Percentiles rank a stretch among this genome's conserved stretches.
phyloP scores from a whole-genome alignment of 2,113 vertebrate genomes.

The Gnathonemus echidnorhynchus region DNA sequence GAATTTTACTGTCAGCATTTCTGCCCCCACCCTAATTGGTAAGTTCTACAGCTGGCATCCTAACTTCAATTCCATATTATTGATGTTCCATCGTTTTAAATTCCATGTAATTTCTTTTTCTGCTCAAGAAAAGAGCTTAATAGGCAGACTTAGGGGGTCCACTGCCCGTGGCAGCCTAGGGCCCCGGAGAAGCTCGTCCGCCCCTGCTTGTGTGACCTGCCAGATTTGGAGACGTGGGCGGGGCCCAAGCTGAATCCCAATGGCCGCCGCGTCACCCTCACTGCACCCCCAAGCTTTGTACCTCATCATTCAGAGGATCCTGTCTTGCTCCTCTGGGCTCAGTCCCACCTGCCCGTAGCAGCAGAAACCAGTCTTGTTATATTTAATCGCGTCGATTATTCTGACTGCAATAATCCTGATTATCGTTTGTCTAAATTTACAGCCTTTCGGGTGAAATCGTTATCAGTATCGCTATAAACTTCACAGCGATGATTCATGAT shows the following conservation, averaged over 20 bases:
- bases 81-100: not conserved
- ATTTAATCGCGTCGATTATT: constrained; percentile 33
- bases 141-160: not conserved
- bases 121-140: not conserved
- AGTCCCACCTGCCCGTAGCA: not conserved
- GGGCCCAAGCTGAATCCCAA: not conserved
- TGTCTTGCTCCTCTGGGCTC: not conserved
- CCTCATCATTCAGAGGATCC: not conserved
- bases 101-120: not conserved
- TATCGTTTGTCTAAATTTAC: constrained; percentile 30
- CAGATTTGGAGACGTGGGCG: not conserved
- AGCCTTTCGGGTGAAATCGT: constrained; percentile 42
- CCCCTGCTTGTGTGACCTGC: not conserved
- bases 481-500: constrained; percentile 14
- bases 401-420: constrained; percentile 31
- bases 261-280: not conserved
- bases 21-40: not conserved
- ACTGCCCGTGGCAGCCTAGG: not conserved
- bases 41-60: not conserved
- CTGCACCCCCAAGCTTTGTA: not conserved
- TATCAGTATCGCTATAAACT: not conserved
- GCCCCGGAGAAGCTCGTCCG: not conserved
- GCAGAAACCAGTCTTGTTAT: constrained; percentile 32
- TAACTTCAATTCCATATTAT: not conserved
- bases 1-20: not conserved